Percentiles rank a stretch among this genome's conserved stretches.
These are phyloP conservation scores for Pseudomyrmex concolor DNA, from an alignment of 1,140 invertebrate species.

Conservation along the genomic window DNA sequence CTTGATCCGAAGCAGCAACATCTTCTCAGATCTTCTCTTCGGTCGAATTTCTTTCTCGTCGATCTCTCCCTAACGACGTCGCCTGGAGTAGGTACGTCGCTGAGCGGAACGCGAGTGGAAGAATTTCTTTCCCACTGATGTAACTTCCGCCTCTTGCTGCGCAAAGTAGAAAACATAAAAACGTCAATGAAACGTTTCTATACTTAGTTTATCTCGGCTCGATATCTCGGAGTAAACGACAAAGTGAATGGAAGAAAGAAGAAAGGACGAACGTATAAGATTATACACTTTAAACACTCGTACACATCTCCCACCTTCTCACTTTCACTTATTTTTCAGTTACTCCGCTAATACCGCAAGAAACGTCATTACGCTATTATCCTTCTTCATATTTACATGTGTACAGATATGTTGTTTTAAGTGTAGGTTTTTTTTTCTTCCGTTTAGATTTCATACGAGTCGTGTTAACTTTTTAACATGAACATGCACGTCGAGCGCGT, in stretches of 20 bases:
- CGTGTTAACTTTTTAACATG: no score
- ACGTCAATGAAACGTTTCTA: conserved; percentile 11
- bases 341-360: background rate
- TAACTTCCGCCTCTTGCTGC: conserved; percentile 39
- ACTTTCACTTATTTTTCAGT: conserved; percentile 42
- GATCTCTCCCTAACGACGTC: background rate
- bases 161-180: conserved; percentile 28
- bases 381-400: background rate
- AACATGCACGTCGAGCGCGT: no score
- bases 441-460: conserved; percentile 6
- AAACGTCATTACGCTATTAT: conserved; percentile 19
- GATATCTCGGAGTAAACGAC: conserved; percentile 9
- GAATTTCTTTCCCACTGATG: conserved; percentile 32
- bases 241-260: background rate
- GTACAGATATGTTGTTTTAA: background rate
- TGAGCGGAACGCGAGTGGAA: conserved; percentile 16
- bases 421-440: background rate
- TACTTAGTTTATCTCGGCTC: background rate
- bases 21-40: background rate
- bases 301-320: background rate
- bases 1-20: background rate
- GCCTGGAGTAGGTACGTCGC: conserved; percentile 22
- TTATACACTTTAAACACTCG: conserved; percentile 49
- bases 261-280: conserved; percentile 22
- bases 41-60: background rate